Base-by-base conservation (phyloP, 2,113 vertebrate species). In the Anas platyrhynchos region DNA sequence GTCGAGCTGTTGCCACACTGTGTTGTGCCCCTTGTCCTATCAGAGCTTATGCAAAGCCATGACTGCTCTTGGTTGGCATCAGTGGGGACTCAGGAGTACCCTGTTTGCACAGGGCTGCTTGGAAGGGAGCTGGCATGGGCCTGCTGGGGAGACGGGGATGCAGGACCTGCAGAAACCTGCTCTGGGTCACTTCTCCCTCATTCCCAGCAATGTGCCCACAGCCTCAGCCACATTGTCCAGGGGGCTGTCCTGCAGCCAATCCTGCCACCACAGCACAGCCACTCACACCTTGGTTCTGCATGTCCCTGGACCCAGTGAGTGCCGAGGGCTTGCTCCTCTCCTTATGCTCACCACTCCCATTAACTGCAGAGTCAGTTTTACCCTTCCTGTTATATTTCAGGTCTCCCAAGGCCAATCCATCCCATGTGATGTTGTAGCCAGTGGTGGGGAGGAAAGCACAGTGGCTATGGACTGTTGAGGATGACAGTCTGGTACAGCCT, bases 181-280 rank as follows among this genome's bases (percentile, higher is more conserved):
- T 77, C 43, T 87, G 41, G 26, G 48, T 90, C 7, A 3, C 23
- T n/a, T 55, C 22, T 77, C 43, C 43, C 50, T 38, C 21, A 68
- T 83, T 21, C 21, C 38, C 36, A 15, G 25, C 7, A 13, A 1
- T 8, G 41, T 56, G 43, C 20, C 26, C 8, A 11, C 1, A 1
- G 31, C 43, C 20, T 55, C 69, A 62, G 9, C 41, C 32, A 4
- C 0, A 1, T 44, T 59, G 38, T 31, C 5, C 8, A 18, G 20
- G 14, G n/a, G 38, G 2, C 18, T 61, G 41, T 13, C 58, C 63
- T 71, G 48, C 43, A 58, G 43, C 27, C 65, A 23, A 23, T 11
- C 26, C 13, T 77, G 63, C n/a, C 69, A 52, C 38, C 3, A 20
- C 46, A n/a, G 43, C 15, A 38, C 59, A 83, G 63, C 63, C 48